Evolutionary conservation across 2,888 invertebrate species (phyloP).

Genomic region (Panzeria rudis): DNA sequence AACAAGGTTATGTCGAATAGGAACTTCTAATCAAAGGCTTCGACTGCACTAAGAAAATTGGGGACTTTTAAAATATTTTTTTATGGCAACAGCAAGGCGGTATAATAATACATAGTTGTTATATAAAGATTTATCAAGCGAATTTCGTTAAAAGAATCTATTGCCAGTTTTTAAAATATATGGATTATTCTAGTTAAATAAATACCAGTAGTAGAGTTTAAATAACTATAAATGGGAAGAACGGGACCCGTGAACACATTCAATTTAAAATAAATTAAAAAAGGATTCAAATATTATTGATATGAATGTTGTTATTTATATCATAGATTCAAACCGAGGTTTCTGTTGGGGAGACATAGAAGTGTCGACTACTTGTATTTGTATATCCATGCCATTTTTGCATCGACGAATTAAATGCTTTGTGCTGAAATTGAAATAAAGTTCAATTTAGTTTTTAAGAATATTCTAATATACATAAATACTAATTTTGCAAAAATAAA

Average conservation of each 20-base stretch:
- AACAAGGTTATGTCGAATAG: no score
- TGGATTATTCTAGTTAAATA: not conserved
- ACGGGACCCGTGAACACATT: slow-evolving; percentile 6
- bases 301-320: slow-evolving; percentile 33
- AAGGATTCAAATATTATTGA: not conserved
- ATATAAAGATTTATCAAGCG: no score
- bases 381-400: slow-evolving; percentile 81
- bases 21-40: no score
- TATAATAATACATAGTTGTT: no score
- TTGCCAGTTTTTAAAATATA: no score
- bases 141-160: no score
- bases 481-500: not conserved
- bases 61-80: no score
- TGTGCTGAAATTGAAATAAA: slow-evolving; percentile 78
- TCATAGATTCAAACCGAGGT: slow-evolving; percentile 81
- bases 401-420: slow-evolving; percentile 81
- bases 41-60: no score
- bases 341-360: slow-evolving; percentile 79
- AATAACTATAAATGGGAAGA: not conserved
- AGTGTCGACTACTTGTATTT: slow-evolving; percentile 73
- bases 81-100: no score
- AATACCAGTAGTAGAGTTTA: not conserved
- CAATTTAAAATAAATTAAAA: not conserved
- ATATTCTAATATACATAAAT: not conserved
- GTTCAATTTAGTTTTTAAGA: slow-evolving; percentile 28